These are phyloP conservation scores for Hermetia illucens DNA, from an alignment of 1,140 invertebrate genomes.

Conservation along the genomic window DNA sequence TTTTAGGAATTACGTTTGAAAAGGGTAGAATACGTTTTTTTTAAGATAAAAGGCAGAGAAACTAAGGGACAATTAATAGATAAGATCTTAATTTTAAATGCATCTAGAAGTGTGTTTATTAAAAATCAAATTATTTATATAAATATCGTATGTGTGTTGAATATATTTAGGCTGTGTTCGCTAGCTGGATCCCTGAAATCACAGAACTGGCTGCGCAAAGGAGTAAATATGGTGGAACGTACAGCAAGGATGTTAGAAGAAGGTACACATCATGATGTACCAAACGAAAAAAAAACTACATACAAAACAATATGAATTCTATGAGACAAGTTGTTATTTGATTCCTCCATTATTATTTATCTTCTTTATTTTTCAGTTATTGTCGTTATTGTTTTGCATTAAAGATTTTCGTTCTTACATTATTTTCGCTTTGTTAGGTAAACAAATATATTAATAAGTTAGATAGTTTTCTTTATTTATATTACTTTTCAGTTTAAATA, in stretches of 20 bases:
- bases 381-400: background rate
- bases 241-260: slow-evolving; percentile 95
- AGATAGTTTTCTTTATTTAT: too few relatives aligned
- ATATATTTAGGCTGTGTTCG: slow-evolving; percentile 82
- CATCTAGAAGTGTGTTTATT: background rate
- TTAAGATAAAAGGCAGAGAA: too few relatives aligned
- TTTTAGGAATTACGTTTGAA: too few relatives aligned
- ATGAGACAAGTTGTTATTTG: slow-evolving; percentile 10
- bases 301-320: slow-evolving; percentile 7
- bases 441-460: too few relatives aligned
- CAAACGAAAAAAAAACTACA: slow-evolving; percentile 6
- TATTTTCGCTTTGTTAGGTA: too few relatives aligned
- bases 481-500: too few relatives aligned
- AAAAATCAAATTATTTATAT: background rate
- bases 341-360: slow-evolving; percentile 9
- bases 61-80: too few relatives aligned
- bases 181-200: slow-evolving; percentile 98
- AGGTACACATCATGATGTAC: slow-evolving; percentile 54
- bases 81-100: background rate
- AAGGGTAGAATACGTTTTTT: too few relatives aligned
- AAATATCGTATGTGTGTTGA: slow-evolving; percentile 8
- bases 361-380: slow-evolving; percentile 4
- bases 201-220: slow-evolving; percentile 94
- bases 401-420: slow-evolving; percentile 1
- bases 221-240: slow-evolving; percentile 95